These are phyloP conservation scores for Phycodurus eques DNA, from an alignment of 2,113 vertebrate genomes.

Conservation along the genomic window DNA sequence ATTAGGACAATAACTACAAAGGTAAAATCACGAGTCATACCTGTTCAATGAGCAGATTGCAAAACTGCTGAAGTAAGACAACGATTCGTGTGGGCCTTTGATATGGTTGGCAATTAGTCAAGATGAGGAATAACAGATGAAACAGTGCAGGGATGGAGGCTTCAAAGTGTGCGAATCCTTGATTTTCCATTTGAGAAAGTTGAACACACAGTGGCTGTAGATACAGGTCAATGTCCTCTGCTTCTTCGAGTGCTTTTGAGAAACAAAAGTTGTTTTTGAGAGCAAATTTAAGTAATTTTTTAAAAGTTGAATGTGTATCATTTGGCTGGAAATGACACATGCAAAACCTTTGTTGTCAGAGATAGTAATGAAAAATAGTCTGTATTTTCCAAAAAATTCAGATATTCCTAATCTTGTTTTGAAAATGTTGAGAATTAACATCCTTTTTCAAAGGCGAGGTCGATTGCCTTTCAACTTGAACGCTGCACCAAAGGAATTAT, in stretches of 20 bases:
- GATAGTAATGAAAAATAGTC: too few relatives aligned
- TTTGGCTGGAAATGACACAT: too few relatives aligned
- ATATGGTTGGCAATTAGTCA: conserved; percentile 76
- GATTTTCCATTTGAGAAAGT: conserved; percentile 67
- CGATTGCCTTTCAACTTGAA: too few relatives aligned
- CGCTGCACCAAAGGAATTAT: too few relatives aligned
- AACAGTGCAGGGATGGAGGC: conserved; percentile 69
- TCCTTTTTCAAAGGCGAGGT: too few relatives aligned
- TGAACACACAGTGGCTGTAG: conserved; percentile 70
- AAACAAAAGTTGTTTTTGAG: background rate
- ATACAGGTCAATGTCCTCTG: conserved; percentile 71
- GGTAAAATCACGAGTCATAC: conserved; percentile 40
- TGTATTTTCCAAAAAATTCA: too few relatives aligned
- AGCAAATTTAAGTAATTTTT: too few relatives aligned
- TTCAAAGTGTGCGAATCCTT: conserved; percentile 60
- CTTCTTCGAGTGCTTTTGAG: conserved; percentile 75
- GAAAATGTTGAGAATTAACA: too few relatives aligned
- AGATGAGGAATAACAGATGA: conserved; percentile 77
- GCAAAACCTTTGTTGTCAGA: too few relatives aligned
- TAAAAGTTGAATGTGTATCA: too few relatives aligned
- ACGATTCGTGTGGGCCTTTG: conserved; percentile 66
- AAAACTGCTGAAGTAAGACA: conserved; percentile 79
- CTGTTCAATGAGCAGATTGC: conserved; percentile 78
- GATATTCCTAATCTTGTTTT: too few relatives aligned
- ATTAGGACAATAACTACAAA: background rate